phyloP scores from a whole-genome alignment of 2,888 invertebrate genomes.

The Dione vanillae region DNA sequence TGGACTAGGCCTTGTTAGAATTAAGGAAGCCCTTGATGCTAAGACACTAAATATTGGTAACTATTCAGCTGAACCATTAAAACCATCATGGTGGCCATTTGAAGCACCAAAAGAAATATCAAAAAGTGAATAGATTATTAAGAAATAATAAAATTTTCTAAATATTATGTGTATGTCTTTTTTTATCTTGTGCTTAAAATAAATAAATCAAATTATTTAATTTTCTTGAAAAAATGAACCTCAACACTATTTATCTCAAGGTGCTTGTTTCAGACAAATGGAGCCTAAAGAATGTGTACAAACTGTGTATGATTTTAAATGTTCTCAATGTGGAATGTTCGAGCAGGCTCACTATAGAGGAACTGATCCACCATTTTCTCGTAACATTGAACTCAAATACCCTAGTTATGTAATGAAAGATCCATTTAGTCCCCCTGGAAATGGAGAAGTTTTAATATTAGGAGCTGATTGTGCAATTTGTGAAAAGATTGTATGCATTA shows the following conservation, averaged over 20 bases:
- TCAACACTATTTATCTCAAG: not conserved
- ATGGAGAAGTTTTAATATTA: conserved; percentile 90
- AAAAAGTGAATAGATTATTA: conserved; percentile 53
- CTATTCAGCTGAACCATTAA: conserved; percentile 81
- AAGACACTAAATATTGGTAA: conserved; percentile 84
- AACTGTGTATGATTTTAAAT: conserved; percentile 81
- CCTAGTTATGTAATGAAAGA: conserved; percentile 93
- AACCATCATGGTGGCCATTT: conserved; percentile 93
- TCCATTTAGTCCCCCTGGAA: conserved; percentile 90
- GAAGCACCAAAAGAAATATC: conserved; percentile 86
- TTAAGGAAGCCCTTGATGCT: conserved; percentile 87
- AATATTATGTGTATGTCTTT: conserved; percentile 36
- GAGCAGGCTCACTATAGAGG: conserved; percentile 92
- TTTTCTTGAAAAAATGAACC: not conserved
- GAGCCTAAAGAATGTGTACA: conserved; percentile 49
- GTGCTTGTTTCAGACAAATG: conserved; percentile 64
- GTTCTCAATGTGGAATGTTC: conserved; percentile 86
- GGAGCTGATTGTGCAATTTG: conserved; percentile 91
- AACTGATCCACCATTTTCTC: conserved; percentile 88
- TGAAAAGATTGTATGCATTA: conserved; percentile 88
- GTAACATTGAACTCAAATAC: conserved; percentile 87
- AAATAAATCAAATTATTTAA: not conserved
- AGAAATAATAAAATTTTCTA: not conserved
- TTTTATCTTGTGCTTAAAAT: not conserved
- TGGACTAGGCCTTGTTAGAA: conserved; percentile 90